Evolutionary conservation across 2,797 vertebrate genomes (phyloP).

Genomic region (Graptemys geographica): DNA sequence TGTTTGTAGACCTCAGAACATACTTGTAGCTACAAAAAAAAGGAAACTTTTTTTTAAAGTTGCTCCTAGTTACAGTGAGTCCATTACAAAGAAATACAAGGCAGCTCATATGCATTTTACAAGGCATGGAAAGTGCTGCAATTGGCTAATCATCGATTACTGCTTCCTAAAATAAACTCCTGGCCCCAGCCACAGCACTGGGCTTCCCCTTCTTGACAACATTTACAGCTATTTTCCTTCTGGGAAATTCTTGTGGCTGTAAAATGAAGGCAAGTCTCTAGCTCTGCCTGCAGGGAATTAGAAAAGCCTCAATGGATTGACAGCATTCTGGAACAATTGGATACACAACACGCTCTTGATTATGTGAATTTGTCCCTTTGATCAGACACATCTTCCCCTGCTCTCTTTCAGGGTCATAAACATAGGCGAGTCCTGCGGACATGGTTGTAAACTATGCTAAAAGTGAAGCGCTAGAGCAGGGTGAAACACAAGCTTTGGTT

Average conservation of each 20-base stretch:
- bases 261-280: background rate
- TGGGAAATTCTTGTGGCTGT: background rate
- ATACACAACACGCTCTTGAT: background rate
- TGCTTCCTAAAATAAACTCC: background rate
- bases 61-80: background rate
- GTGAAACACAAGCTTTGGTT: background rate
- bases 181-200: background rate
- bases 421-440: slow-evolving; percentile 41
- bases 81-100: background rate
- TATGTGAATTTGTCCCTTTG: slow-evolving; percentile 41
- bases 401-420: slow-evolving; percentile 45
- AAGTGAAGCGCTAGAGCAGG: background rate
- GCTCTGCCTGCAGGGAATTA: background rate
- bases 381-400: slow-evolving; percentile 45
- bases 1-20: background rate
- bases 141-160: background rate
- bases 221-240: background rate
- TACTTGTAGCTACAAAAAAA: background rate
- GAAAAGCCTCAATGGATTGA: background rate
- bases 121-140: background rate
- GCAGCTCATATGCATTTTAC: background rate
- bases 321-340: background rate
- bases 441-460: background rate
- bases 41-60: background rate
- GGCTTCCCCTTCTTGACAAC: background rate